A percentile compares a stretch with the other conserved stretches of the same genome.
Evolutionary conservation across 2,113 vertebrate genomes (phyloP).

Genomic region (Erythrolamprus reginae): DNA sequence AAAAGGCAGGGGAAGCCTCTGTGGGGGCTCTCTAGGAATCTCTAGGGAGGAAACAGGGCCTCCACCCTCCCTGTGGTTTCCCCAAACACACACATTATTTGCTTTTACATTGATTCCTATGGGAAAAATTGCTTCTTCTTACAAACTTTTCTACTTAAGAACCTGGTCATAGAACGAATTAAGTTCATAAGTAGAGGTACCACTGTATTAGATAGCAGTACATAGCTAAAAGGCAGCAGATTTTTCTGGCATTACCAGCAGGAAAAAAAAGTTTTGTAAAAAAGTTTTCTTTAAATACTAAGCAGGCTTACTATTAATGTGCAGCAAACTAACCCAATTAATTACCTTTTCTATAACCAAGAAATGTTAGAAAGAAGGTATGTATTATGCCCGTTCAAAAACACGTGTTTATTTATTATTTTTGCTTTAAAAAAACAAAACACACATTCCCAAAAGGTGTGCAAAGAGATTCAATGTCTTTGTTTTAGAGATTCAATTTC

Average conservation of each 20-base stretch:
- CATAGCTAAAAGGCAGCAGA: background rate
- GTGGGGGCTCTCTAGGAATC: too few relatives aligned
- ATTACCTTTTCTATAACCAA: background rate
- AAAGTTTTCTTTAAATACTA: background rate
- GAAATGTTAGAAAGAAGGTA: background rate
- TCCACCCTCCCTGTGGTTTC: too few relatives aligned
- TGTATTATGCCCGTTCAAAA: background rate
- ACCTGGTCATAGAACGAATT: too few relatives aligned
- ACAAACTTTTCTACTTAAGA: too few relatives aligned
- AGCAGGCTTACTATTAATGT: background rate
- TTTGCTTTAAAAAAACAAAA: background rate
- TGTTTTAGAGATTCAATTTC: background rate
- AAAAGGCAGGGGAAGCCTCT: too few relatives aligned
- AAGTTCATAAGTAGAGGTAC: too few relatives aligned
- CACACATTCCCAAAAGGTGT: background rate
- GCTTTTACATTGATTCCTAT: too few relatives aligned
- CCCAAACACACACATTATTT: too few relatives aligned
- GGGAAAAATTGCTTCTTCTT: too few relatives aligned
- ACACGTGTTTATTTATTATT: background rate
- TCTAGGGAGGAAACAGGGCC: too few relatives aligned
- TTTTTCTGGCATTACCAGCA: conserved; percentile 4
- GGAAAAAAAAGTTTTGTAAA: background rate
- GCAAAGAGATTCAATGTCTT: too few relatives aligned
- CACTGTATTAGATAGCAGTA: background rate
- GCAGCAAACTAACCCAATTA: background rate